Evolutionary conservation across 2,113 vertebrate species (phyloP).

Genomic region (Argyrosomus japonicus): DNA sequence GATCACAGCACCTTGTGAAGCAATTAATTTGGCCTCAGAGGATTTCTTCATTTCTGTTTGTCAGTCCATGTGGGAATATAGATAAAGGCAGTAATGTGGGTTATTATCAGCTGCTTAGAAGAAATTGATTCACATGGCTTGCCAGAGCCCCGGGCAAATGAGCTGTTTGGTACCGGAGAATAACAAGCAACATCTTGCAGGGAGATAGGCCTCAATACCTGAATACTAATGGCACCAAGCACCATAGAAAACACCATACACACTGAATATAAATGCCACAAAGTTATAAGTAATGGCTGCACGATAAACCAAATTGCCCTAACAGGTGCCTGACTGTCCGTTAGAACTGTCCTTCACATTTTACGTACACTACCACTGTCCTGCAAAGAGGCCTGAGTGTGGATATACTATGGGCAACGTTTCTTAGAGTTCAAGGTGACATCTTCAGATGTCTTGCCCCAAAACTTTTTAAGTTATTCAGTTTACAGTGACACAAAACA

Average conservation of each 20-base stretch:
- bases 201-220: neutral
- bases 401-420: too few relatives aligned
- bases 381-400: neutral
- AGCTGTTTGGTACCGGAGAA: constrained; percentile 19
- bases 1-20: constrained; percentile 54
- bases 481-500: neutral
- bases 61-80: constrained; percentile 41
- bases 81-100: constrained; percentile 61
- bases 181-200: constrained; percentile 23
- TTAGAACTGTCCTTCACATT: too few relatives aligned
- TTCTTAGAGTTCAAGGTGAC: neutral
- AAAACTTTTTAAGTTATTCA: neutral
- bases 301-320: neutral
- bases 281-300: neutral
- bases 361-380: neutral
- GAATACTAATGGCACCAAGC: neutral
- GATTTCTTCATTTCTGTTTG: constrained; percentile 46
- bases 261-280: neutral
- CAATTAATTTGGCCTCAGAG: constrained; percentile 58
- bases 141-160: constrained; percentile 22
- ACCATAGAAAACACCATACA: neutral
- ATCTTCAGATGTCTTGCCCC: neutral
- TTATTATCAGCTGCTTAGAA: constrained; percentile 68
- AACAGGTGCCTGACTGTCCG: neutral
- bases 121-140: constrained; percentile 60